Base-by-base conservation (phyloP, 2,888 invertebrate species). In the Tinea semifulvella region DNA sequence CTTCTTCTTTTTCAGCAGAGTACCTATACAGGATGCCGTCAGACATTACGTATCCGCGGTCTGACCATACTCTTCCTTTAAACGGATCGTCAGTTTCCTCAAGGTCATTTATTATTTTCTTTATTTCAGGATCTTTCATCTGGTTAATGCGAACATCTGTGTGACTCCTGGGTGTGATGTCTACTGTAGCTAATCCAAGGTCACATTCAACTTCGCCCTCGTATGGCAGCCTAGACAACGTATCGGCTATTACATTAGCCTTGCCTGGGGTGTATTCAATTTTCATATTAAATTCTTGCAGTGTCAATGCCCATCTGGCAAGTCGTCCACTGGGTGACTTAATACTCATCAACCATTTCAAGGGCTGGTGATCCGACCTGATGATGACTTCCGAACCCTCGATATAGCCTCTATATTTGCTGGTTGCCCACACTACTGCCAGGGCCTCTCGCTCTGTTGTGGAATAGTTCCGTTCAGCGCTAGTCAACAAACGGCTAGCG, bases 361-460 rank as follows among this genome's bases (percentile, higher is more conserved):
- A 51, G 0, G 71, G 65, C 48, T 60, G 60, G 49, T 70, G 71
- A 51, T 71, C 70, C 0, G 68, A 1, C 74, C 47, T 28, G 69
- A 48, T 19, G 63, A 63, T 58, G 56, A 50, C 68, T 67, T 49
- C 68, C 67, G 0, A 61, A 61, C 61, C 59, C 45, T 68, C 62
- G 0, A 76, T 45, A 47, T 64, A 80, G 1, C 60, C 60, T 22
- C 65, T 43, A 48, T 65, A 72, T 46, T 65, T 67, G 11, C 53
- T 28, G 0, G 67, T 49, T 1, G 63, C 61, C 53, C 56, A 70
- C 1, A 52, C 49, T 3, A 52, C 49, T 0, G 63, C 59, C 8
- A 64, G 47, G 0, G 56, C 60, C 52, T 70, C 70, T 26, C 59
- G 53, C 43, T 71, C 65, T 0, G 60, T 63, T 1, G 61, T 58